Percentiles rank a stretch among this genome's conserved stretches.
phyloP scores from a whole-genome alignment of 1,140 invertebrate species.

The Euwallacea fornicatus region DNA sequence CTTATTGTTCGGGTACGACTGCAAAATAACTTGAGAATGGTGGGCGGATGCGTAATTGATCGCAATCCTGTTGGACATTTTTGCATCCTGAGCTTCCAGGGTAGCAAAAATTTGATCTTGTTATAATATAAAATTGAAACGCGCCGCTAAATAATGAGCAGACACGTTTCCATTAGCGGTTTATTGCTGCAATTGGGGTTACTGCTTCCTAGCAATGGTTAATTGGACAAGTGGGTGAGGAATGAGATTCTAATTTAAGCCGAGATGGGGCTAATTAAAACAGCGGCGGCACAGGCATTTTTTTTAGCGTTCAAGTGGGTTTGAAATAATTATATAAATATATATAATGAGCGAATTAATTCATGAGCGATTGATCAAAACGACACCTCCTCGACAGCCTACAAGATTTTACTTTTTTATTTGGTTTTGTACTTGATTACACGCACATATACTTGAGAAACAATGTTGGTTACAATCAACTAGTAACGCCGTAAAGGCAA shows the following conservation, averaged over 20 bases:
- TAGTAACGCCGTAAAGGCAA: no score
- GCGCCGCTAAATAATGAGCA: not conserved
- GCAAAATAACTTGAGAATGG: no score
- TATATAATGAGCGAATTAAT: not conserved
- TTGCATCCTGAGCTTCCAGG: no score
- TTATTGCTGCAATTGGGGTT: not conserved
- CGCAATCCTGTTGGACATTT: no score
- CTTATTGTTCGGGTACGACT: no score
- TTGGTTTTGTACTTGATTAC: no score
- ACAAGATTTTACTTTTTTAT: not conserved
- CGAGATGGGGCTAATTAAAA: not conserved
- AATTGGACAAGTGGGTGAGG: conserved; percentile 1
- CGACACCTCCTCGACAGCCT: not conserved
- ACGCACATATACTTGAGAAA: no score
- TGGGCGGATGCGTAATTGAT: no score
- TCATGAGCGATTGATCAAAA: not conserved
- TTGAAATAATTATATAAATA: not conserved
- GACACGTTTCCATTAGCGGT: not conserved
- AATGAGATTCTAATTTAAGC: conserved; percentile 5
- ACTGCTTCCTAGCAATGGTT: not conserved
- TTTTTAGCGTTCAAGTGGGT: not conserved
- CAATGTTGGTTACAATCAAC: no score
- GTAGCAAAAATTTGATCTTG: no score
- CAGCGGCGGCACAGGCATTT: not conserved
- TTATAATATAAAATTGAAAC: not conserved